Conservation (phyloP, 2,797 vertebrate species). For the Pangasius mekongensis region DNA sequence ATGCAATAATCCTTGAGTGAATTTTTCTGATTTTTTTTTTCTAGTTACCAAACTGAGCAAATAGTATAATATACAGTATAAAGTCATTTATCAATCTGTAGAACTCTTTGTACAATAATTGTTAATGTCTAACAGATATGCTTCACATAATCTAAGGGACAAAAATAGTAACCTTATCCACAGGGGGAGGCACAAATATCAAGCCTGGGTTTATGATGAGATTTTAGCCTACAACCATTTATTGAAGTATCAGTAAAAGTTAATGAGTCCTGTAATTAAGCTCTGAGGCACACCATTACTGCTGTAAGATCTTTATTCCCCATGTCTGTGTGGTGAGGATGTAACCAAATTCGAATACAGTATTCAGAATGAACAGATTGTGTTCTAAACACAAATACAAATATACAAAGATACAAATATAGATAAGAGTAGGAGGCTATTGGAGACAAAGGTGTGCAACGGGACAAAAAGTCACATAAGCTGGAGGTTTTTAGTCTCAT, state of each 20-base stretch:
- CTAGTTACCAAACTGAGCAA: neutral
- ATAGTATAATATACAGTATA: neutral
- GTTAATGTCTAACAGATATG: slow-evolving; percentile 6
- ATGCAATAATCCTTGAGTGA: neutral
- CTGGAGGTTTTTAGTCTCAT: neutral
- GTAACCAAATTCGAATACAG: neutral
- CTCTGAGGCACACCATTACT: slow-evolving; percentile 14
- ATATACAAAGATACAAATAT: neutral
- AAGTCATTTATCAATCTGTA: neutral
- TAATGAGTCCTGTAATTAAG: slow-evolving; percentile 29
- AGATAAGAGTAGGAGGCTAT: neutral
- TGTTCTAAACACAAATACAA: neutral
- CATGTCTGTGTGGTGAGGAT: neutral
- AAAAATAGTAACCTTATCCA: slow-evolving; percentile 20
- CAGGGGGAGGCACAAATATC: slow-evolving; percentile 6
- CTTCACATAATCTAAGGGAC: neutral
- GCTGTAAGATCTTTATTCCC: slow-evolving; percentile 13
- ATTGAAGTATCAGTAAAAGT: slow-evolving; percentile 31
- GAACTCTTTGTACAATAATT: neutral
- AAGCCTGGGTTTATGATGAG: slow-evolving; percentile 1
- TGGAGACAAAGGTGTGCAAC: neutral
- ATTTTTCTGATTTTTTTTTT: neutral
- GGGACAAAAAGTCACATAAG: neutral
- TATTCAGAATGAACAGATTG: slow-evolving; percentile 21
- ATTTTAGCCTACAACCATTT: slow-evolving; percentile 4